Base-by-base conservation (phyloP, 2,888 invertebrate genomes). In the Cheilosia soror region DNA sequence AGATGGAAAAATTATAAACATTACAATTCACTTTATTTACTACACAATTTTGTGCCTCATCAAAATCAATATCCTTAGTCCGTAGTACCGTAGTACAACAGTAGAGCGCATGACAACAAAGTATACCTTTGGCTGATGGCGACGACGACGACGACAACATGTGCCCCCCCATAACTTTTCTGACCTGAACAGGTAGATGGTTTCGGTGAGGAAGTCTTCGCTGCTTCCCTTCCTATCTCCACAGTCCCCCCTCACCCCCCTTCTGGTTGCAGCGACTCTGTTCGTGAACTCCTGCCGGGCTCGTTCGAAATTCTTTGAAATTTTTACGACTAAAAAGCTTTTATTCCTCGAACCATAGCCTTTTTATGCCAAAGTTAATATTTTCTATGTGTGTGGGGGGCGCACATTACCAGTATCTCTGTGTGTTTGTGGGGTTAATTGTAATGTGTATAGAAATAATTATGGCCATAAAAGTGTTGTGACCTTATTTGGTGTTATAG, bases 371-470 rank as follows among this genome's bases (percentile, higher is more conserved):
- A 66, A 76, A 85, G 75, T 81, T 81, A 57, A 65, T 72, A 49
- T 63, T 63, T 57, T 49, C 55, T 49, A 25, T 71, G 40, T 42
- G 55, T 55, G 31, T 29, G 20, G 33, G 25, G 44, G 15, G 6
- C 0, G 5, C 51, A 13, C 51, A 27, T 27, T 27, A 51, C 51
- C 51, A 29, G 5, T 15, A 9, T 51, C 25, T 27, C 29, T 27
- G 49, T 44, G 58, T 62, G 47, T 31, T 68, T 69, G 62, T 65
- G 65, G 76, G 84, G 84, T 85, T 85, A 85, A 85, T 85, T 85
- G 76, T 85, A 81, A 85, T 85, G 81, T 85, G 81, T 80, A 81
- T 71, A 81, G 81, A 85, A 85, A 85, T 85, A 85, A 85, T 85
- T 85, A 85, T 81, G 84, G 65, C 76, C 71, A 76, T 85, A 85